Evolutionary conservation across 2,888 invertebrate species (phyloP).

Genomic region (Gordius sp.): DNA sequence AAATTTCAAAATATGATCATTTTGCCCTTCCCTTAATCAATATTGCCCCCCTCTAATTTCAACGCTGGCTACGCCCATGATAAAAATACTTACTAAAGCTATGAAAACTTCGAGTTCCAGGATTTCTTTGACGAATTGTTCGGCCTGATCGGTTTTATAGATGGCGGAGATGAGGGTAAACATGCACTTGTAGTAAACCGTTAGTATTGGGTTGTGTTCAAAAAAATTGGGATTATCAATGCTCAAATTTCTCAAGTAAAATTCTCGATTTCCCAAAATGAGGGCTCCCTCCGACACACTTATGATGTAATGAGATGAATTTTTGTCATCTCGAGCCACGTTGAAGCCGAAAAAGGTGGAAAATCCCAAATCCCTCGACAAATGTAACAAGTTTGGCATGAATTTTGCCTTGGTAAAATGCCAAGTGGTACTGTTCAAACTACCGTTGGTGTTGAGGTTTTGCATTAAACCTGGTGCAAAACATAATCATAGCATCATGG

Average conservation of each 20-base stretch:
- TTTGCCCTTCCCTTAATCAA: too few species aligned
- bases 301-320: neutral
- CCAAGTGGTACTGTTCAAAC: too few species aligned
- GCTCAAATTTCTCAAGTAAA: constrained; percentile 10
- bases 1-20: too few species aligned
- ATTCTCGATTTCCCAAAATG: constrained; percentile 9
- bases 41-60: too few species aligned
- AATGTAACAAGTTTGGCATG: neutral
- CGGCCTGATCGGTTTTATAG: neutral
- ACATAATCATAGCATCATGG: too few species aligned
- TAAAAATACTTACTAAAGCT: neutral
- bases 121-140: neutral
- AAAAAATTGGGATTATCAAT: neutral
- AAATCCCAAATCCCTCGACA: neutral
- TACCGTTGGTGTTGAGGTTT: too few species aligned
- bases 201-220: neutral
- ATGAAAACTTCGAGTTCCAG: constrained; percentile 7
- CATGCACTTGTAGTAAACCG: neutral
- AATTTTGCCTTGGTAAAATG: too few species aligned
- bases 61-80: too few species aligned
- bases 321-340: constrained; percentile 6
- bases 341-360: neutral
- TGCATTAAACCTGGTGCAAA: too few species aligned
- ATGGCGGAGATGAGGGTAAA: neutral
- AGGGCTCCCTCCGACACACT: neutral